These are phyloP conservation scores for Seira sanloemensis DNA, from an alignment of 2,888 invertebrate species.

Conservation along the genomic window DNA sequence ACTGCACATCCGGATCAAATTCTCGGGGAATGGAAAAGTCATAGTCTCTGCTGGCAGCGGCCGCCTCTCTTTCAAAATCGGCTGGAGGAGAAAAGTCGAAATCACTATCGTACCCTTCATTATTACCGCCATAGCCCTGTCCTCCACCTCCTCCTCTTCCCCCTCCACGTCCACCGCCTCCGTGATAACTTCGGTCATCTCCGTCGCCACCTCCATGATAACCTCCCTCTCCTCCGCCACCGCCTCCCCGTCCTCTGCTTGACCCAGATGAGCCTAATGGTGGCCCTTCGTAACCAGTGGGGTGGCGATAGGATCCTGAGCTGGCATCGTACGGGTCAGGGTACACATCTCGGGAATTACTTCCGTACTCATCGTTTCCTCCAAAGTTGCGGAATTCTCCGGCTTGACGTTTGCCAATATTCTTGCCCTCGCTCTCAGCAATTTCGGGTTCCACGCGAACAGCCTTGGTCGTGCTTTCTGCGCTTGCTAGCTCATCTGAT, in stretches of 20 bases:
- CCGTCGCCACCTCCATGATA: slow-evolving; percentile 42
- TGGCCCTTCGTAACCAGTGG: slow-evolving; percentile 52
- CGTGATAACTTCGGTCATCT: slow-evolving; percentile 26
- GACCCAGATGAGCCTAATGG: slow-evolving; percentile 22
- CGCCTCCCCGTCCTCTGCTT: slow-evolving; percentile 26
- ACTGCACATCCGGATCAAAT: slow-evolving; percentile 70
- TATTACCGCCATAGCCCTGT: slow-evolving; percentile 19
- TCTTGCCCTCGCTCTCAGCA: slow-evolving; percentile 62
- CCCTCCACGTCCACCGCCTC: slow-evolving; percentile 33
- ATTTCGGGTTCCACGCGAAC: slow-evolving; percentile 38
- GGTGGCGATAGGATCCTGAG: slow-evolving; percentile 31
- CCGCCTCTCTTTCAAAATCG: slow-evolving; percentile 65
- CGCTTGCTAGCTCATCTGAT: not conserved
- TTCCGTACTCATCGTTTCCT: not conserved
- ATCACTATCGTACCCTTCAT: slow-evolving; percentile 43
- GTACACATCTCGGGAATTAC: slow-evolving; percentile 24
- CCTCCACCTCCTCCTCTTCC: slow-evolving; percentile 18
- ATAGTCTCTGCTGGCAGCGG: slow-evolving; percentile 51
- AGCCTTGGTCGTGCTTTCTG: slow-evolving; percentile 45
- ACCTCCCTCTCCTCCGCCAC: slow-evolving; percentile 38
- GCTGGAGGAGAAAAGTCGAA: slow-evolving; percentile 60
- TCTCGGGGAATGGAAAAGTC: slow-evolving; percentile 71
- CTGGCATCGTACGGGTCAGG: slow-evolving; percentile 44
- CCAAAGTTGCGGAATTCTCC: slow-evolving; percentile 76
- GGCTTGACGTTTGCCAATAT: slow-evolving; percentile 66